Percentiles rank a stretch among this genome's conserved stretches.
These are phyloP conservation scores for Eremobia ochroleuca DNA, from an alignment of 2,888 invertebrate species.

Conservation along the genomic window DNA sequence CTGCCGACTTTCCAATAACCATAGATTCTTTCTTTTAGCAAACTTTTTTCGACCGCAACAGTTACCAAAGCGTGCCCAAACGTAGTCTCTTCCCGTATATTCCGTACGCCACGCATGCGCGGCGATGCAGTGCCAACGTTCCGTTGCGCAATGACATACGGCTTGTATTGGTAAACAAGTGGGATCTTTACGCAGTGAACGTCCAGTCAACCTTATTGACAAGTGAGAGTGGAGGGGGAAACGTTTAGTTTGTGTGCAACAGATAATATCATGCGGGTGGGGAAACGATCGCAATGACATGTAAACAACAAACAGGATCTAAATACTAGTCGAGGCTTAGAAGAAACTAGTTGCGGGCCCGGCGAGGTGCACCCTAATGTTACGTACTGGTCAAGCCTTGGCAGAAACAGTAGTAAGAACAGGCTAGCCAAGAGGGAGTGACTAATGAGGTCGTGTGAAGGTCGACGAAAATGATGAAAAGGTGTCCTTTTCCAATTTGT, in stretches of 20 bases:
- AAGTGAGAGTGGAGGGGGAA: constrained; percentile 22
- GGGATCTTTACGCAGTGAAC: constrained; percentile 54
- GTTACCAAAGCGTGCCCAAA: constrained; percentile 20
- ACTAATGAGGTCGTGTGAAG: neutral
- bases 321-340: constrained; percentile 6
- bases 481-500: neutral
- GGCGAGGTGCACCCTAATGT: neutral
- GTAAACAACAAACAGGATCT: constrained; percentile 35
- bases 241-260: constrained; percentile 19
- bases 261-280: constrained; percentile 25
- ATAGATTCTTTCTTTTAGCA: neutral
- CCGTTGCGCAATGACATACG: constrained; percentile 66
- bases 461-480: constrained; percentile 14
- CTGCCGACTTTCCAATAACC: neutral
- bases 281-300: constrained; percentile 11
- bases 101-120: constrained; percentile 46
- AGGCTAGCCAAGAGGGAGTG: too few relatives aligned
- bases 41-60: neutral
- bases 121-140: constrained; percentile 67
- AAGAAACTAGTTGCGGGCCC: neutral
- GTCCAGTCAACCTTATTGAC: constrained; percentile 48
- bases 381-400: neutral
- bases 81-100: constrained; percentile 55
- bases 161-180: constrained; percentile 68
- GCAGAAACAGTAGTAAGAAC: neutral